A percentile compares a stretch with the other conserved stretches of the same genome.
Conservation (phyloP, 2,113 vertebrate genomes). For the Clarias batrachus region DNA sequence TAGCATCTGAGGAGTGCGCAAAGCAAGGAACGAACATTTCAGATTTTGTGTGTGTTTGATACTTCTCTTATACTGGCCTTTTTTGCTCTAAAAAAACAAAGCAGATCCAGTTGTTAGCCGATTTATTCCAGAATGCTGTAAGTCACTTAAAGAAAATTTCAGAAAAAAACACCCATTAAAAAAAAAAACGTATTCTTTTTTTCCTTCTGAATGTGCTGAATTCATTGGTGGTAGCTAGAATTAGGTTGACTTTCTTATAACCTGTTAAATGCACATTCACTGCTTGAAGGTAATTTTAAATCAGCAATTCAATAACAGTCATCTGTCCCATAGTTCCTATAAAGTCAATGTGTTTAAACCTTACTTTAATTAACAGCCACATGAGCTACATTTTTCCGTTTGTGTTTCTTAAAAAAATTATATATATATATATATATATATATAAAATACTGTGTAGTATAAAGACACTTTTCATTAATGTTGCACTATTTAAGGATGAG, state of each 20-base stretch:
- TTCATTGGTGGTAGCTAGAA: neutral
- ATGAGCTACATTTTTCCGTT: neutral
- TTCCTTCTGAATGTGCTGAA: neutral
- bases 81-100: neutral
- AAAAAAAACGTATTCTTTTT: too few relatives aligned
- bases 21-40: neutral
- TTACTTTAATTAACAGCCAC: neutral
- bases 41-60: neutral
- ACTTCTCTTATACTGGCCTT: neutral
- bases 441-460: neutral
- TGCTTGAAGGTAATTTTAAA: neutral
- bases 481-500: neutral
- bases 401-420: neutral
- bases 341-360: neutral
- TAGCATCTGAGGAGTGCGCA: slow-evolving; percentile 16
- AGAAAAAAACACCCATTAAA: neutral
- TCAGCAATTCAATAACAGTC: neutral
- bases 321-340: too few relatives aligned
- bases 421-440: too few relatives aligned
- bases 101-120: neutral
- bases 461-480: neutral
- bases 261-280: neutral
- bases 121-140: slow-evolving; percentile 22
- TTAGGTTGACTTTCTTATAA: neutral
- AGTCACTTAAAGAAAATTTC: neutral